Evolutionary conservation across 2,113 vertebrate genomes (phyloP).

Genomic region (Bostrychus sinensis): DNA sequence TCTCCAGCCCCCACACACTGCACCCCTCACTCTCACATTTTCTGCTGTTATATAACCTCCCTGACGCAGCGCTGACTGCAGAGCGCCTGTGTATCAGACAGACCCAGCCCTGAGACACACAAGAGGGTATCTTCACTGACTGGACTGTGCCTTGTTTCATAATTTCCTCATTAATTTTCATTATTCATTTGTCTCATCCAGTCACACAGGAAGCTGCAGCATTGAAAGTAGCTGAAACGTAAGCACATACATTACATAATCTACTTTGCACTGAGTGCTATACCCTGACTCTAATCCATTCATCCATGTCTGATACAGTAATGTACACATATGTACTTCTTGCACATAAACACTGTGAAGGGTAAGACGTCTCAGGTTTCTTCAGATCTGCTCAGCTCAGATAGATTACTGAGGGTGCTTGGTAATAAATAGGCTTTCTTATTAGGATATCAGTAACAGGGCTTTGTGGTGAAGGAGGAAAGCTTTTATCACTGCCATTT

Average conservation of each 20-base stretch:
- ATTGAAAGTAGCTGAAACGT: not conserved
- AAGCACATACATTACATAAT: constrained; percentile 56
- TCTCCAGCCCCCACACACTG: constrained; percentile 17
- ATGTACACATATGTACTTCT: constrained; percentile 36
- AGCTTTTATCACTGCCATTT: constrained; percentile 28
- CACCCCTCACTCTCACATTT: constrained; percentile 27
- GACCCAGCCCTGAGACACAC: constrained; percentile 24
- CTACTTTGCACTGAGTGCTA: constrained; percentile 57
- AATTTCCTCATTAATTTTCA: constrained; percentile 22
- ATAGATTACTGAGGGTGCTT: constrained; percentile 26
- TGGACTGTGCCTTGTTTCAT: constrained; percentile 29
- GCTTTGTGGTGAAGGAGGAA: constrained; percentile 8
- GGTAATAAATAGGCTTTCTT: constrained; percentile 48
- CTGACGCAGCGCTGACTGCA: constrained; percentile 78
- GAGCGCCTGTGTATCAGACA: constrained; percentile 44
- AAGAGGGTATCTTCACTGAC: constrained; percentile 46
- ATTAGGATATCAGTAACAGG: constrained; percentile 34
- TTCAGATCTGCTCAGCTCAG: constrained; percentile 39
- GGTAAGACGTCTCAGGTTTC: constrained; percentile 30
- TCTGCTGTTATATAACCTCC: constrained; percentile 71
- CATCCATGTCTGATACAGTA: constrained; percentile 56
- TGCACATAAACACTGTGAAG: constrained; percentile 30
- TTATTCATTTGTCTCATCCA: constrained; percentile 58
- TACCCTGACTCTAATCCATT: constrained; percentile 63
- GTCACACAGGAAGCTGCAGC: constrained; percentile 40